phyloP scores from a whole-genome alignment of 2,888 invertebrate genomes.

The Anorthoa munda region DNA sequence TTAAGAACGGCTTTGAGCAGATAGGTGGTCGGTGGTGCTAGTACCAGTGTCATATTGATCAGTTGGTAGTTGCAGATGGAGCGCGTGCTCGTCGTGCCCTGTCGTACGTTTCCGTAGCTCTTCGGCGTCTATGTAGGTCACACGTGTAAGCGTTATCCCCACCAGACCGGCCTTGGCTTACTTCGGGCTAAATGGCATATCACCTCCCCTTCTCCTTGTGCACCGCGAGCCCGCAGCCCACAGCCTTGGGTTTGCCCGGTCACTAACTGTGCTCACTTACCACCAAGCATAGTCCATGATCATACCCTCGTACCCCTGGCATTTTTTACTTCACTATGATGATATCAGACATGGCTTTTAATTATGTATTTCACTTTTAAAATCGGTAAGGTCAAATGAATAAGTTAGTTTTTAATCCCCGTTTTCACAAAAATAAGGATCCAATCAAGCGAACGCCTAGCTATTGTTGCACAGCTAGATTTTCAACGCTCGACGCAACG shows the following conservation, averaged over 20 bases:
- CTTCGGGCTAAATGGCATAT: constrained; percentile 85
- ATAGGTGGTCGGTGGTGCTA: constrained; percentile 40
- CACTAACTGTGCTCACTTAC: constrained; percentile 1
- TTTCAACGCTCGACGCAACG: background rate
- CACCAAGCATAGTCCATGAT: background rate
- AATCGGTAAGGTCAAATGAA: background rate
- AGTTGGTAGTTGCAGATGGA: constrained; percentile 67
- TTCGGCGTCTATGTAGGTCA: constrained; percentile 89
- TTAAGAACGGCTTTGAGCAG: constrained; percentile 21
- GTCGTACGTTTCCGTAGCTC: constrained; percentile 82
- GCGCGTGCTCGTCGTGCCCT: constrained; percentile 72
- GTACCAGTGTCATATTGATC: constrained; percentile 78
- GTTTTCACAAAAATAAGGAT: background rate
- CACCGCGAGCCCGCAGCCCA: constrained; percentile 66
- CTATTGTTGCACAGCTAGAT: background rate
- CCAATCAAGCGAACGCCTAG: background rate
- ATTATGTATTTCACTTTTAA: background rate
- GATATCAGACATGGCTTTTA: background rate
- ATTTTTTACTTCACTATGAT: background rate
- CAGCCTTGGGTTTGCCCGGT: constrained; percentile 48
- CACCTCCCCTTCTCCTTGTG: constrained; percentile 83
- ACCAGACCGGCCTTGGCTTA: constrained; percentile 90
- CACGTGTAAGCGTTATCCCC: constrained; percentile 91
- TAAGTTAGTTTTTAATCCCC: background rate
- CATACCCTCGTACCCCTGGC: too few species aligned